Evolutionary conservation across 2,113 vertebrate genomes (phyloP), one percentile per base, ranked within the genome.

Genomic region (Protobothrops flavoviridis): DNA sequence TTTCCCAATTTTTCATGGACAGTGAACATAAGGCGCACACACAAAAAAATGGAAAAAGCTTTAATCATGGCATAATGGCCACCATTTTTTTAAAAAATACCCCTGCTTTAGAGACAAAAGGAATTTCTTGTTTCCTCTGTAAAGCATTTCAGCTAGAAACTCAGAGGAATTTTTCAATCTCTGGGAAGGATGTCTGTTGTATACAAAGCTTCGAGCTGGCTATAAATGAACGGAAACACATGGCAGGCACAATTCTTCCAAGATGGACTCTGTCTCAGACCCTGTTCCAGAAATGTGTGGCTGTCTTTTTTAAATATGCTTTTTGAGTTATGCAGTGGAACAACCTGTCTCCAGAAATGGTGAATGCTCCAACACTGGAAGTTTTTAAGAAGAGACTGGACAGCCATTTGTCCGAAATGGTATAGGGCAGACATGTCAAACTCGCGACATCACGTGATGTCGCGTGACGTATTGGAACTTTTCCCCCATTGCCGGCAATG

Each of bases 171-270:
- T 85, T 92, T 17, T 86, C 64, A 88, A 56, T 89, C 94, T 92
- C 52, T 85, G 6, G 0, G 59, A 93, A 94, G 96, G 95, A 96
- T 97, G 96, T 97, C 96, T 93, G 23, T 61, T 94, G 69, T 69
- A 17, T 95, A 95, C 96, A 96, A 95, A 96, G 94, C 94, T 87
- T 53, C 39, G 91, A 92, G 85, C 69, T 29, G 48, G 93, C 69
- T 45, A 87, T 86, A 94, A 94, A 92, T 90, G 91, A 85, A 94
- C 95, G 96, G 96, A 97, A 97, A 93, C 89, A 94, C 93, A 94
- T 95, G 95, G 96, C 95, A 91, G 93, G 93, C 87, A 69, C 87
- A 43, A 94, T 94, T 92, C 0, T 93, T 92, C 92, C 94, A 91
- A 89, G 94, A 87, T 33, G 93, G 91, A 69, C 64, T 93, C 90